Percentiles rank a stretch among this genome's conserved stretches.
Evolutionary conservation across 2,797 vertebrate species (phyloP).

Genomic region (Danio jaintianensis): DNA sequence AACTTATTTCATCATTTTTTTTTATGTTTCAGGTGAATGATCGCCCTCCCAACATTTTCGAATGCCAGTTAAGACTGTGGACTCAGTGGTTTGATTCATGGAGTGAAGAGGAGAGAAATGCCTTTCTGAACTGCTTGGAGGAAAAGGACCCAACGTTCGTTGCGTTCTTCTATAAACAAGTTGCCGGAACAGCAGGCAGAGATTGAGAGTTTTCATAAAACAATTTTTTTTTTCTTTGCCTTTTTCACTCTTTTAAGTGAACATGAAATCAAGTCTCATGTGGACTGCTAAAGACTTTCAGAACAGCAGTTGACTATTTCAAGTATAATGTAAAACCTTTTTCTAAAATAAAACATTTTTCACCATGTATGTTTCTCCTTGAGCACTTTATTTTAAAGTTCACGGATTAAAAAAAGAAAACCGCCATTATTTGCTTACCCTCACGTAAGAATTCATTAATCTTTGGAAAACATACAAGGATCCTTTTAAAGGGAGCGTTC

Average conservation of each 20-base stretch:
- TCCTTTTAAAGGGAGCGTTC: not conserved
- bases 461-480: too few species aligned
- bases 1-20: not conserved
- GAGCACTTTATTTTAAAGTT: not conserved
- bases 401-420: not conserved
- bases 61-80: conserved; percentile 92
- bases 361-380: too few species aligned
- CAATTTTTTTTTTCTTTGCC: not conserved
- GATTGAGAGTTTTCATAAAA: conserved; percentile 69
- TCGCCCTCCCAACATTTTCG: conserved; percentile 86
- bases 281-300: not conserved
- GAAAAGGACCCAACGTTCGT: conserved; percentile 83
- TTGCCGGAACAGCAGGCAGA: conserved; percentile 84
- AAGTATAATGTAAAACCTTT: not conserved
- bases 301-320: not conserved
- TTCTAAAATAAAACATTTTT: too few species aligned
- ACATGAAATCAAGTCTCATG: not conserved
- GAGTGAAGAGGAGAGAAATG: conserved; percentile 88
- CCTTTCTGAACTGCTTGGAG: conserved; percentile 85
- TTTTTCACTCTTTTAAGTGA: not conserved
- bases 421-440: too few species aligned
- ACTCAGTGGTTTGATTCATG: conserved; percentile 93
- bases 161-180: conserved; percentile 82
- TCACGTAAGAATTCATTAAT: too few species aligned
- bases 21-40: conserved; percentile 76